These are phyloP conservation scores for Drosophila lacicola DNA, from an alignment of 2,888 invertebrate species.

Conservation along the genomic window DNA sequence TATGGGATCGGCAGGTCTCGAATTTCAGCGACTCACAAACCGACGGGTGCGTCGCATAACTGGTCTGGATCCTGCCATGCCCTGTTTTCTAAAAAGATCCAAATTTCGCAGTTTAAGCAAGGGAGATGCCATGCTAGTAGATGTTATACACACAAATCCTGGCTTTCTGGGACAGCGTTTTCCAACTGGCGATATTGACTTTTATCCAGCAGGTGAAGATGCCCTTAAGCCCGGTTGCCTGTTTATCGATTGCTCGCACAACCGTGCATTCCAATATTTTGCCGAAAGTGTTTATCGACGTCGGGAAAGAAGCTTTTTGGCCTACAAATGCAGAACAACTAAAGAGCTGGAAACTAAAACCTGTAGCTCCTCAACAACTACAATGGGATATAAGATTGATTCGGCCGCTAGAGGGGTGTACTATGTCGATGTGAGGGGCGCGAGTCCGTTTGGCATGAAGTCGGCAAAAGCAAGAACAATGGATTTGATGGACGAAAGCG, in stretches of 20 bases:
- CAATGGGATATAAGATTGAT: conserved; percentile 10
- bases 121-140: background rate
- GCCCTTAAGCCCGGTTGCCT: conserved; percentile 2
- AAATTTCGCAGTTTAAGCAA: accelerated
- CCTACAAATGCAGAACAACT: background rate
- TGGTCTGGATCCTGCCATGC: conserved; percentile 17
- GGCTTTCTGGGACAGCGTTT: background rate
- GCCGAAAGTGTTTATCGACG: conserved; percentile 12
- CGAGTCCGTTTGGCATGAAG: conserved; percentile 10
- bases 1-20: conserved; percentile 1
- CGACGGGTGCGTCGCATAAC: conserved; percentile 9
- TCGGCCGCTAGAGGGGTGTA: background rate
- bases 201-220: conserved; percentile 6
- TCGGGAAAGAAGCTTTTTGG: background rate
- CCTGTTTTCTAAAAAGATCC: background rate
- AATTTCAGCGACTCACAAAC: background rate
- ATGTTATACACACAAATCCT: conserved; percentile 20
- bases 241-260: conserved; percentile 2
- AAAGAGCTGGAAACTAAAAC: background rate
- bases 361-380: background rate
- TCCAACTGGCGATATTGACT: conserved; percentile 11
- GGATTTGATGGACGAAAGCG: background rate
- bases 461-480: background rate
- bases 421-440: background rate
- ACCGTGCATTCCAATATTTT: conserved; percentile 1